Base-by-base conservation (phyloP, 2,797 vertebrate species). In the Chaetodon trifasciatus region DNA sequence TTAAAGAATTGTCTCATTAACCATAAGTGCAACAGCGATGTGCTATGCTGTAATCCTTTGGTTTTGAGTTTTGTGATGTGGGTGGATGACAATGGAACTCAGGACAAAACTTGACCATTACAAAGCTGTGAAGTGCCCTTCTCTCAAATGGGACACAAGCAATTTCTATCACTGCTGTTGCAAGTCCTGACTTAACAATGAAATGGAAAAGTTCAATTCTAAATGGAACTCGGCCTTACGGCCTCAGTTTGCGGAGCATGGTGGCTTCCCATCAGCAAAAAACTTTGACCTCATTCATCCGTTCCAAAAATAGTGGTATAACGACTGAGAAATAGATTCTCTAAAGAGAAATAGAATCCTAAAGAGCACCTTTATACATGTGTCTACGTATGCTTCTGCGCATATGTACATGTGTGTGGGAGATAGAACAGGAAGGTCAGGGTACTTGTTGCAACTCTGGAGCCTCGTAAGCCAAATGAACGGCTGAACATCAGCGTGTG, bases 401-500 rank as follows among this genome's bases (percentile, higher is more conserved):
- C 17, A 55, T 40, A 46, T 24, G 70, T 68, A 55, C 17, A 5
- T 53, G 62, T 60, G 46, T 78, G 70, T 79, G 55, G 71, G 70
- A 74, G 70, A 47, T 28, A 60, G 56, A 23, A 35, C 39, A 42
- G 42, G 56, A 58, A 47, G 57, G 44, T 44, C 24, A 32, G 37
- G 0, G 15, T 23, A 63, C 74, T 62, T 74, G 39, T 49, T 66
- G 47, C 39, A 74, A 56, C 39, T 24, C 19, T 44, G 40, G 40
- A 53, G 70, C 44, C 35, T 63, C n/a, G 32, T 47, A 76, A 57
- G 62, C 73, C 62, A 72, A 86, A 81, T 82, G 44, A 82, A 69
- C 61, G 77, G 39, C 62, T 55, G 67, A 79, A 76, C 78, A 84
- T 70, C 66, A 82, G 82, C 75, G 80, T 68, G 78, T 87, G 78